Base-by-base conservation (phyloP, 2,797 vertebrate species). In the Erithacus rubecula region DNA sequence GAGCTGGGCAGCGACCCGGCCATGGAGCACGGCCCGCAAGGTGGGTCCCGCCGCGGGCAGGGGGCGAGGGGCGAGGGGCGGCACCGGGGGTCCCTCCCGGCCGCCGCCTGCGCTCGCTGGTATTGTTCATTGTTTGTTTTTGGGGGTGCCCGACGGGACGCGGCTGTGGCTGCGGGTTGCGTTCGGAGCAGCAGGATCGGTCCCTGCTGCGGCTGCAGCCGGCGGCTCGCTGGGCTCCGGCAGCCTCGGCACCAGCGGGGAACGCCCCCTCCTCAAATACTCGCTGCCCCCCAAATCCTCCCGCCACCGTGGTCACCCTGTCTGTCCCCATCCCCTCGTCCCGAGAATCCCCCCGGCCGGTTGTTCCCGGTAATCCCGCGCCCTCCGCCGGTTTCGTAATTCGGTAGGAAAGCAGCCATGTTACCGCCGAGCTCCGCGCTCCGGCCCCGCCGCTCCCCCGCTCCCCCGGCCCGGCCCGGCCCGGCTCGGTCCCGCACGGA, bases 21-120 rank as follows among this genome's bases (percentile, higher is more conserved):
- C 72, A 96, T 98, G 97, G 98, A 99, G 97, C 98, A 98, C 98
- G 98, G 98, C 93, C 99, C 98, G 80, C 98, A 98, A 97, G 98
- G 98, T 98, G 68, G 58, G 80, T 82, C 56, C 65, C 21, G 15
- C 53, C 36, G 64, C 36, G 78, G 55, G 12, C 26, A 24, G n/a
- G 64, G 77, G 29, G 34, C 34, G 14, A n/a, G 76, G 62, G 39
- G 39, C 24, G 19, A 6, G 1, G n/a, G 62, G 27, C 62, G 10
- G 39, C 51, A 3, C 12, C 6, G 15, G 51, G 46, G 29, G 8
- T 53, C 67, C 5, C 29, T 27, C 27, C 20, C 20, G 16, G 30
- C 41, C 41, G 29, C 49, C 21, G 43, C 36, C 41, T 49, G 20
- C 30, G 13, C 36, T 56, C 43, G 60, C 5, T 16, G 21, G 24